Evolutionary conservation across 1,140 invertebrate species (phyloP).

Genomic region (Heterodera schachtii): DNA sequence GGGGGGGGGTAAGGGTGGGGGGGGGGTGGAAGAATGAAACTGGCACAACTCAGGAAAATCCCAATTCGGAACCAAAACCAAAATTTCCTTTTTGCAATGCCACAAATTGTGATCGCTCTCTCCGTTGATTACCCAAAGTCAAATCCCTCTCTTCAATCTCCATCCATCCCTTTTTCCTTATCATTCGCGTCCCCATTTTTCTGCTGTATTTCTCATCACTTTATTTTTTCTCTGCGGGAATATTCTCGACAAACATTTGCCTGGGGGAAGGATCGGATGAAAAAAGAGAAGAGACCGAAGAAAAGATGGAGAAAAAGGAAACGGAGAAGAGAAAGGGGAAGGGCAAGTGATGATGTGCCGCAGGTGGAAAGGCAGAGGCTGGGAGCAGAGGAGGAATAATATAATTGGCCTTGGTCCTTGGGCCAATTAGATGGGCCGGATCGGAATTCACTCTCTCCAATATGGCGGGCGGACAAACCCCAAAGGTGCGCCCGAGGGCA

Average conservation of each 20-base stretch:
- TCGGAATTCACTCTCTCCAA: slow-evolving; percentile 8
- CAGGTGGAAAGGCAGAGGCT: too few species aligned
- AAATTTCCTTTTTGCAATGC: not conserved
- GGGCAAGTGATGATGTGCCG: too few species aligned
- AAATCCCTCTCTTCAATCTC: not conserved
- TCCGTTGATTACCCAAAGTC: not conserved
- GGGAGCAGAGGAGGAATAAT: not conserved
- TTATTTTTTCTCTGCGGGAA: not conserved
- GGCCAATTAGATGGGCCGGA: slow-evolving; percentile 27
- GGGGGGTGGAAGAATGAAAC: not conserved
- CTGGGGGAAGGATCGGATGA: not conserved
- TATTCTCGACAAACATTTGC: slow-evolving; percentile 21
- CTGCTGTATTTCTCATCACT: slow-evolving; percentile 1
- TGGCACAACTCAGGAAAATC: not conserved
- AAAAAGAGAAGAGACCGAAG: not conserved
- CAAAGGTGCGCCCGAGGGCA: slow-evolving; percentile 13
- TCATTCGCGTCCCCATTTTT: too few species aligned
- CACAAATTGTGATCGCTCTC: not conserved
- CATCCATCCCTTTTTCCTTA: not conserved
- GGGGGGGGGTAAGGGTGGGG: too few species aligned
- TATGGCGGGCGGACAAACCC: not conserved
- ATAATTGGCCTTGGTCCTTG: slow-evolving; percentile 27
- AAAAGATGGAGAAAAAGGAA: not conserved
- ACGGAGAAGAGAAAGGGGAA: not conserved
- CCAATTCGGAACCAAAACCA: not conserved